phyloP scores from a whole-genome alignment of 2,113 vertebrate genomes.

The Rhabdornis inornatus region DNA sequence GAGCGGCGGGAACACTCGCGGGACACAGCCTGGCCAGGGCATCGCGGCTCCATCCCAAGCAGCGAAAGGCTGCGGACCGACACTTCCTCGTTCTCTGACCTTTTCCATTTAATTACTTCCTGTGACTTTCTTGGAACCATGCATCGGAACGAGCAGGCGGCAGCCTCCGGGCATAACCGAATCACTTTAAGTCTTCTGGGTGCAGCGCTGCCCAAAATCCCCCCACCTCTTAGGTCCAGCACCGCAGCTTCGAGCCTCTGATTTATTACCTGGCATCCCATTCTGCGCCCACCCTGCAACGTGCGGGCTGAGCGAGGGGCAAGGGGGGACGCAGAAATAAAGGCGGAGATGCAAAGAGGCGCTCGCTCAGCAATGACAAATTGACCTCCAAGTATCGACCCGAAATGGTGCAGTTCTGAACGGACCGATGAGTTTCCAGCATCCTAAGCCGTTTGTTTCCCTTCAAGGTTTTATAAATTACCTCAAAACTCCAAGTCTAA shows the following conservation, averaged over 20 bases:
- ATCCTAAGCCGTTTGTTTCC: not conserved
- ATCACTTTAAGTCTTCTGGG: not conserved
- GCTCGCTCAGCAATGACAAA: constrained; percentile 24
- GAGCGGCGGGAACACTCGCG: not conserved
- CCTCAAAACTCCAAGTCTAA: not conserved
- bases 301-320: not conserved
- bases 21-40: not conserved
- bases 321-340: not conserved
- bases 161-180: not conserved
- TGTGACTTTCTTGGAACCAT: constrained; percentile 72
- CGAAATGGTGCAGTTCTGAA: constrained; percentile 5
- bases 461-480: not conserved
- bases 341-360: not conserved
- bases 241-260: accelerated
- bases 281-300: not conserved
- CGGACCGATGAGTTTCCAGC: not conserved
- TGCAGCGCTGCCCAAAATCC: not conserved
- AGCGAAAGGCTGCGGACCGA: constrained; percentile 52
- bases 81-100: constrained; percentile 79
- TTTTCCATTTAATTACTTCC: constrained; percentile 80
- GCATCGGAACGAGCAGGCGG: not conserved
- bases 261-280: not conserved
- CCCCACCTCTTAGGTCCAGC: not conserved
- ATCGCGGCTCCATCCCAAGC: constrained; percentile 35
- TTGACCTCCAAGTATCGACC: constrained; percentile 46